Evolutionary conservation across 2,113 vertebrate species (phyloP).

Genomic region (Coregonus clupeaformis): DNA sequence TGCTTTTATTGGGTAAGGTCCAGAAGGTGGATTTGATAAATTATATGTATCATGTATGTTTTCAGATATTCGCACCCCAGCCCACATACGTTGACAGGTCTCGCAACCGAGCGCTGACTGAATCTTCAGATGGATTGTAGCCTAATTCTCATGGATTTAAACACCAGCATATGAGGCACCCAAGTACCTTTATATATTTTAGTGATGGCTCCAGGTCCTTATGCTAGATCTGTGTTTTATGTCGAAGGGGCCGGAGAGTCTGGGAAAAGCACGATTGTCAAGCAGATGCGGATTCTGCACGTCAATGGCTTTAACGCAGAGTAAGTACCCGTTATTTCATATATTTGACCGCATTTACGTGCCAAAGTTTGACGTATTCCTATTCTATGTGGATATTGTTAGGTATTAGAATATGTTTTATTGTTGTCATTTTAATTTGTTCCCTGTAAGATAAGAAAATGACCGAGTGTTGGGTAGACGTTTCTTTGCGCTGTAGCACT

Average conservation of each 20-base stretch:
- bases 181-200: neutral
- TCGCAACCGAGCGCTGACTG: slow-evolving; percentile 5
- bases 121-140: slow-evolving; percentile 7
- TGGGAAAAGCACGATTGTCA: slow-evolving; percentile 98
- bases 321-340: slow-evolving; percentile 75
- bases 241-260: slow-evolving; percentile 92
- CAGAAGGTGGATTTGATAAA: slow-evolving; percentile 1
- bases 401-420: neutral
- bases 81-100: slow-evolving; percentile 30
- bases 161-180: neutral
- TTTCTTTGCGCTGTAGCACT: slow-evolving; percentile 36
- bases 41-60: slow-evolving; percentile 12
- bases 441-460: neutral
- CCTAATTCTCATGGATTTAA: slow-evolving; percentile 16
- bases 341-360: neutral
- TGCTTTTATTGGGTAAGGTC: slow-evolving; percentile 87
- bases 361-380: neutral
- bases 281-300: slow-evolving; percentile 98
- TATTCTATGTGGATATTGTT: neutral
- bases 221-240: slow-evolving; percentile 50
- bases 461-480: neutral
- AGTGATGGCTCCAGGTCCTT: neutral
- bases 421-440: neutral
- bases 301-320: slow-evolving; percentile 97
- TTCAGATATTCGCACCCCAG: slow-evolving; percentile 17